Percentiles rank a stretch among this genome's conserved stretches.
Evolutionary conservation across 2,797 vertebrate species (phyloP).

Genomic region (Dryobates pubescens): DNA sequence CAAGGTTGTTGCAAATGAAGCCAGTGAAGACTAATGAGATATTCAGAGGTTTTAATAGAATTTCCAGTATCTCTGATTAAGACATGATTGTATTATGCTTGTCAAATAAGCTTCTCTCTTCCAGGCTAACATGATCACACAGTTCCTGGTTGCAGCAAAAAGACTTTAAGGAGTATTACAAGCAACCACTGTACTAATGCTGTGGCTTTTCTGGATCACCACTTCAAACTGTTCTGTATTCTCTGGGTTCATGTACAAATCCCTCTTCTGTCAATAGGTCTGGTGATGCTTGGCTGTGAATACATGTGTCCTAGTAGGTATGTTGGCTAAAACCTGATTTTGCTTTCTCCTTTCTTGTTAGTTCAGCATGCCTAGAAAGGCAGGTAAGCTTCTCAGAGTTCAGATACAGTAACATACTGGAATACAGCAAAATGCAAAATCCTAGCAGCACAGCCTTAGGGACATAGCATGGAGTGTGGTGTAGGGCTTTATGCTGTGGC

Average conservation of each 20-base stretch:
- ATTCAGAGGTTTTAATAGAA: background rate
- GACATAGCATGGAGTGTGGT: background rate
- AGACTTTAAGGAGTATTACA: background rate
- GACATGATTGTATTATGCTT: background rate
- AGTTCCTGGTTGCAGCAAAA: background rate
- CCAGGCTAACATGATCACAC: background rate
- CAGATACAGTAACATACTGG: background rate
- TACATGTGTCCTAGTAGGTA: accelerated
- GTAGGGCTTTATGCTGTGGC: background rate
- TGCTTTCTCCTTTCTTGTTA: background rate
- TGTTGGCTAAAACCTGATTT: background rate
- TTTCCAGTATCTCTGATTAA: background rate
- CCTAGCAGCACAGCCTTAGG: background rate
- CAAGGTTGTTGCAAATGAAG: background rate
- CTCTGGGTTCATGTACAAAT: background rate
- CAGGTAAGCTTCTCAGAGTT: background rate
- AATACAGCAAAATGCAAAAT: background rate
- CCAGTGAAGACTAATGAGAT: background rate
- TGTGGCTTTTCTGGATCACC: background rate
- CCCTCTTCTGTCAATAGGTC: background rate
- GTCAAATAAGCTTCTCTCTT: background rate
- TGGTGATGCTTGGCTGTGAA: background rate
- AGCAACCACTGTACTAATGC: background rate
- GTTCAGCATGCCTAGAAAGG: background rate
- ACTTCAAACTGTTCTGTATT: background rate